Percentiles rank a stretch among this genome's conserved stretches.
Evolutionary conservation across 2,113 vertebrate genomes (phyloP).

Genomic region (Monopterus albus): DNA sequence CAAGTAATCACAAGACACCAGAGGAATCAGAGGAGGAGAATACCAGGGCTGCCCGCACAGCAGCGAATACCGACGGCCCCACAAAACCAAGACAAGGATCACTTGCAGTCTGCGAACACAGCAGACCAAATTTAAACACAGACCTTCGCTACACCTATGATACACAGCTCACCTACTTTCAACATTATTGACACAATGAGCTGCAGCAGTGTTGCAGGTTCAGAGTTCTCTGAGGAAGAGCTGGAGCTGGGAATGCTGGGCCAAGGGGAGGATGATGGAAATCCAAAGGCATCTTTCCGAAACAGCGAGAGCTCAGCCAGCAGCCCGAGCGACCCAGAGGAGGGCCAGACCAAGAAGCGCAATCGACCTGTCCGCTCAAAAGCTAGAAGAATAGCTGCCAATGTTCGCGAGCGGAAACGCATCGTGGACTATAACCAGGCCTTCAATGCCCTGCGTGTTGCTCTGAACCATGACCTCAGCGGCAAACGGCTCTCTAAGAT

Average conservation of each 20-base stretch:
- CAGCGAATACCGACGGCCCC: conserved; percentile 67
- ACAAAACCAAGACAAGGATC: conserved; percentile 13
- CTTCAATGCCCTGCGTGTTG: conserved; percentile 91
- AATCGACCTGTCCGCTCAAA: conserved; percentile 90
- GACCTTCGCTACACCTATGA: neutral
- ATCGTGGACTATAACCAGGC: conserved; percentile 99
- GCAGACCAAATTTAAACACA: neutral
- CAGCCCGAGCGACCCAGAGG: conserved; percentile 68
- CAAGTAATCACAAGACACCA: conserved; percentile 71
- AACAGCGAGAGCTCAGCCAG: conserved; percentile 63
- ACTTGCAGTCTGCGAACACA: neutral
- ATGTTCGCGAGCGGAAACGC: conserved; percentile 93
- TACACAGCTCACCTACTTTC: neutral
- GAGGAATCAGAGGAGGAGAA: conserved; percentile 61
- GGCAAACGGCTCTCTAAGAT: conserved; percentile 98
- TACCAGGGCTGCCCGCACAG: conserved; percentile 69
- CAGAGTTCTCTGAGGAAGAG: conserved; percentile 81
- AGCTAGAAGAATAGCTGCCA: conserved; percentile 92
- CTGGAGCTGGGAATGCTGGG: conserved; percentile 61
- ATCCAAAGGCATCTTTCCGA: conserved; percentile 56
- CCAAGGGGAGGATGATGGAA: conserved; percentile 62
- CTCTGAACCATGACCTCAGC: conserved; percentile 90
- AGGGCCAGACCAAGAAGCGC: conserved; percentile 81
- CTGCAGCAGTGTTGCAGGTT: conserved; percentile 75
- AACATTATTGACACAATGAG: conserved; percentile 60